A percentile compares a stretch with the other conserved stretches of the same genome.
phyloP scores from a whole-genome alignment of 2,797 vertebrate species.

The Chelidonichthys spinosus region DNA sequence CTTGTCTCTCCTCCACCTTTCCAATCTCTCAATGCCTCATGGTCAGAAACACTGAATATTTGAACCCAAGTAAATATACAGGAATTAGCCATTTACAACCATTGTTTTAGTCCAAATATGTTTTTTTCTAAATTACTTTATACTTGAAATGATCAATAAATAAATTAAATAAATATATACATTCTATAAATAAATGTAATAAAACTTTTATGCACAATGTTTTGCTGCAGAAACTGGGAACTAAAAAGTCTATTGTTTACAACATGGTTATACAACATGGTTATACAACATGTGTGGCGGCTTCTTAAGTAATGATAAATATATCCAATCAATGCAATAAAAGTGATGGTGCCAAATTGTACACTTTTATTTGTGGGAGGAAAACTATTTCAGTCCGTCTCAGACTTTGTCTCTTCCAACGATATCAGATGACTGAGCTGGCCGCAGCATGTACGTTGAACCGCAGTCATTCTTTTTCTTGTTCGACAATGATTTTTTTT shows the following conservation, averaged over 20 bases:
- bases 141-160: too few relatives aligned
- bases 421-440: slow-evolving; percentile 4
- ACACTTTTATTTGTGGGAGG: too few relatives aligned
- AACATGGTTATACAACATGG: background rate
- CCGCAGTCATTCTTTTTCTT: slow-evolving; percentile 27
- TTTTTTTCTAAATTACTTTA: background rate
- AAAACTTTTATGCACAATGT: too few relatives aligned
- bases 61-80: slow-evolving; percentile 19
- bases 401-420: slow-evolving; percentile 14
- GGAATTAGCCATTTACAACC: background rate
- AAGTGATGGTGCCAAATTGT: background rate
- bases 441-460: slow-evolving; percentile 17
- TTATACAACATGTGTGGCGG: background rate
- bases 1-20: slow-evolving; percentile 13
- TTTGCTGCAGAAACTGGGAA: too few relatives aligned
- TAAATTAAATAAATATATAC: too few relatives aligned
- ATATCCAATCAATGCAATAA: background rate
- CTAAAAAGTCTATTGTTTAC: too few relatives aligned
- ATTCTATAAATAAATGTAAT: too few relatives aligned
- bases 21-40: slow-evolving; percentile 8
- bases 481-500: slow-evolving; percentile 4
- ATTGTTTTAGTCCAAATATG: background rate
- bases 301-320: slow-evolving; percentile 9
- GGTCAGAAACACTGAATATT: slow-evolving; percentile 29
- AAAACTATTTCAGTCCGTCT: background rate